These are phyloP conservation scores for Blera fallax DNA, from an alignment of 2,888 invertebrate species.

Conservation along the genomic window DNA sequence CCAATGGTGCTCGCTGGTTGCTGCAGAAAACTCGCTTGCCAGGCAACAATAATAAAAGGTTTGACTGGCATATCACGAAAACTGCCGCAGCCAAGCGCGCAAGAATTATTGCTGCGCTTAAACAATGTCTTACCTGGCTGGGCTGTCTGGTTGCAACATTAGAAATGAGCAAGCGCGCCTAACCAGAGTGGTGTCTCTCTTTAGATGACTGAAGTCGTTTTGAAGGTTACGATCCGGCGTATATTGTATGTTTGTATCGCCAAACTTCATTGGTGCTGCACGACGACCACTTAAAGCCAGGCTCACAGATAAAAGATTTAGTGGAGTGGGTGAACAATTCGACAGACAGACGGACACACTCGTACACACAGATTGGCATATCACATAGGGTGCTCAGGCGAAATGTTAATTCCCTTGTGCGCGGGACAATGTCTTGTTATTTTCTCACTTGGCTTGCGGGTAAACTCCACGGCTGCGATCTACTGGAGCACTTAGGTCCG, in stretches of 20 bases:
- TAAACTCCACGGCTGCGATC: background rate
- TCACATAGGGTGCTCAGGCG: background rate
- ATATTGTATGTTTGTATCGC: slow-evolving; percentile 18
- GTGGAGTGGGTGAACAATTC: slow-evolving; percentile 47
- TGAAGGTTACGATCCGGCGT: slow-evolving; percentile 64
- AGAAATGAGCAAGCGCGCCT: background rate
- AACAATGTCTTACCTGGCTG: slow-evolving; percentile 51
- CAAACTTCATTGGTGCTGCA: slow-evolving; percentile 20
- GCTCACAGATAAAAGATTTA: slow-evolving; percentile 29
- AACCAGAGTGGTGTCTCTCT: slow-evolving; percentile 21
- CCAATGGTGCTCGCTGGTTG: background rate
- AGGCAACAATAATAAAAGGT: slow-evolving; percentile 60
- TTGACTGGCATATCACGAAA: slow-evolving; percentile 72
- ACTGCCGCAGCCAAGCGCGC: slow-evolving; percentile 39
- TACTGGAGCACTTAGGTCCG: slow-evolving; percentile 26
- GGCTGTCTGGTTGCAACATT: slow-evolving; percentile 43
- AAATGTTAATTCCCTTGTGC: slow-evolving; percentile 36
- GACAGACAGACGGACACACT: slow-evolving; percentile 27
- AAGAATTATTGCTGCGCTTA: slow-evolving; percentile 64
- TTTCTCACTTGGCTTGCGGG: slow-evolving; percentile 48
- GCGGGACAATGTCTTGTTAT: slow-evolving; percentile 42
- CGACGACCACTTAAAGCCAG: slow-evolving; percentile 11
- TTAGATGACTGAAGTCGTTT: slow-evolving; percentile 62
- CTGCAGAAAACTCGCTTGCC: slow-evolving; percentile 18
- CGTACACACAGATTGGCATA: slow-evolving; percentile 19